Conservation (phyloP, 1,140 invertebrate species). For the Drosophila murphyi region DNA sequence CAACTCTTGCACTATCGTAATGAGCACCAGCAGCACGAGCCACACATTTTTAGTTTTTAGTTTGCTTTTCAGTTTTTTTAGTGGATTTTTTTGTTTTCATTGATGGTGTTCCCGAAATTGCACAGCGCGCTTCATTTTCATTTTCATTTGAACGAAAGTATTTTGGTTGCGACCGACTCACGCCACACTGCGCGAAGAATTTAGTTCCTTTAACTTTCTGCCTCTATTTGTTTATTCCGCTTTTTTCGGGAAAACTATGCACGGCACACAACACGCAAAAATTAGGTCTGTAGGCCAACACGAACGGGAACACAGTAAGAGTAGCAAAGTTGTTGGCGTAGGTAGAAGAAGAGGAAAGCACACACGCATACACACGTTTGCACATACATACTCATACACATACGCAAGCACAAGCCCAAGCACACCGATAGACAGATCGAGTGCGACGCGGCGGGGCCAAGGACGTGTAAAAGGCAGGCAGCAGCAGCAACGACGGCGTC, state of each 20-base stretch:
- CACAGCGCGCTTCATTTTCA: conserved; percentile 34
- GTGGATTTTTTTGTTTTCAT: conserved; percentile 28
- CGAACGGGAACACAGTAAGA: conserved; percentile 79
- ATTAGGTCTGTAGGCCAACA: conserved; percentile 84
- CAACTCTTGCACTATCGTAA: conserved; percentile 59
- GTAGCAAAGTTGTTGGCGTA: conserved; percentile 78
- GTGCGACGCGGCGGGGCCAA: conserved; percentile 65
- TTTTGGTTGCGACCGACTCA: conserved; percentile 31
- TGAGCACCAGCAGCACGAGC: conserved; percentile 12
- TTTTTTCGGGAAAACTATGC: conserved; percentile 76
- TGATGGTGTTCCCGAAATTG: conserved; percentile 27
- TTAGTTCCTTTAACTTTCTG: conserved; percentile 51
- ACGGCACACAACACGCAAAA: conserved; percentile 69
- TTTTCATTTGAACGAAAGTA: conserved; percentile 17
- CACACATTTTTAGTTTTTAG: conserved; percentile 46
- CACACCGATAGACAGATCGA: conserved; percentile 37
- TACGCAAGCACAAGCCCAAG: not conserved
- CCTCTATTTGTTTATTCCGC: conserved; percentile 53
- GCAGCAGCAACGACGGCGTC: conserved; percentile 45
- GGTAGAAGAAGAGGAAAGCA: conserved; percentile 80
- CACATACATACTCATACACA: not conserved
- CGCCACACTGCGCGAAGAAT: conserved; percentile 7
- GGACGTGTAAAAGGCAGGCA: conserved; percentile 54
- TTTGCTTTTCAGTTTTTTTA: conserved; percentile 42
- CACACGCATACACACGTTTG: conserved; percentile 26